These are phyloP conservation scores for Nyctibius bracteatus DNA, from an alignment of 2,113 vertebrate species.

Conservation along the genomic window DNA sequence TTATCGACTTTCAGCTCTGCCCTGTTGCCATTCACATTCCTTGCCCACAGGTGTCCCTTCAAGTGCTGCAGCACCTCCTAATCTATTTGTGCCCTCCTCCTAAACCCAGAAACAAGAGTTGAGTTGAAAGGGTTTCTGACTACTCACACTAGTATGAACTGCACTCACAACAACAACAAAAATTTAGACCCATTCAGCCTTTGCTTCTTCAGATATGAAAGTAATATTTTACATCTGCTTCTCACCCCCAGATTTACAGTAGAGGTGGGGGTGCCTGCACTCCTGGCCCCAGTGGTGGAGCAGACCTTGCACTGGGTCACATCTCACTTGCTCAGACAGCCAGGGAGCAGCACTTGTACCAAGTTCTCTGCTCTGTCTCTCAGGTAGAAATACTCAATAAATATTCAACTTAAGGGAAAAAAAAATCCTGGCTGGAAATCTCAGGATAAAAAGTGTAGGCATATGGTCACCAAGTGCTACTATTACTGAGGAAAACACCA, in stretches of 20 bases:
- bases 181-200: neutral
- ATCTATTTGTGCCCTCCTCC: neutral
- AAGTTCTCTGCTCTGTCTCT: neutral
- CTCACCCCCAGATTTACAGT: rapidly evolving
- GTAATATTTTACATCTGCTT: neutral
- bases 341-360: neutral
- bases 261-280: neutral
- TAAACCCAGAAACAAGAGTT: neutral
- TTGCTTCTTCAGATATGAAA: neutral
- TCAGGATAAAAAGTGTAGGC: neutral
- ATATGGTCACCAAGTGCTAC: neutral
- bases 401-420: neutral
- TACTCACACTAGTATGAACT: neutral
- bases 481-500: neutral
- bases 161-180: neutral
- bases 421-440: neutral
- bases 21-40: rapidly evolving
- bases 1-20: neutral
- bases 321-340: rapidly evolving
- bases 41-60: rapidly evolving
- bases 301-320: no score
- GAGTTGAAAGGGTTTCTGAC: neutral
- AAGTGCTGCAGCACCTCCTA: neutral
- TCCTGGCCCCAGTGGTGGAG: rapidly evolving
- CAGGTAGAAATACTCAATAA: neutral